Base-by-base conservation (phyloP, 2,888 invertebrate genomes). In the Epistrophe eligans region DNA sequence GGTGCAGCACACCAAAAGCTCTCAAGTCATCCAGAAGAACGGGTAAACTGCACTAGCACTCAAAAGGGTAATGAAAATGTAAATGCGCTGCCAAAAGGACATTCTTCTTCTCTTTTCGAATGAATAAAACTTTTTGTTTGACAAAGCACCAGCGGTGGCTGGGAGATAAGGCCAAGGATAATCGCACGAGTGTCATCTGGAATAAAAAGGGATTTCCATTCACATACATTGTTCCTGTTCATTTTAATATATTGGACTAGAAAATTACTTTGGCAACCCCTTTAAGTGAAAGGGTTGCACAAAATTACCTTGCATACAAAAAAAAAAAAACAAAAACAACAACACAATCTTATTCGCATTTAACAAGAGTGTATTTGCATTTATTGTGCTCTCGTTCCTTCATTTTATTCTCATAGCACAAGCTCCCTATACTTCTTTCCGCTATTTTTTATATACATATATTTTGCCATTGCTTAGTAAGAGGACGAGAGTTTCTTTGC, bases 11-110 rank as follows among this genome's bases (percentile, higher is more conserved):
- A 60, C 24, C 38, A 1, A 38, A n/a, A 57, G 0, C 8, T 11
- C 19, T 48, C 60, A 60, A 43, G 52, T 62, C 66, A 64, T 60
- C 72, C 77, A 67, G 70, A 77, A 80, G 64, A 7, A 62, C 10
- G 43, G 40, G 62, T 77, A 45, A 70, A 66, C 50, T 52, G 52
- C 38, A 71, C 45, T 28, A 60, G 71, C 76, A 79, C 87, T 72
- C 79, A 70, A 73, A 79, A 77, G 67, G 73, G 80, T 88, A 88
- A 88, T 88, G 88, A 88, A 88, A 84, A 84, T 88, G 84, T 88
- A 84, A 88, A 88, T 77, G 84, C 84, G 84, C 87, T 77, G 62
- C 79, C 79, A 88, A 88, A 88, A 84, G 79, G 77, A 79, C 79
- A 88, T 84, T 74, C 87, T 76, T 83, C 50, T 57, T 35, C 17